A percentile compares a stretch with the other conserved stretches of the same genome.
phyloP scores from a whole-genome alignment of 2,113 vertebrate genomes.

The Lamprologus speciosus region DNA sequence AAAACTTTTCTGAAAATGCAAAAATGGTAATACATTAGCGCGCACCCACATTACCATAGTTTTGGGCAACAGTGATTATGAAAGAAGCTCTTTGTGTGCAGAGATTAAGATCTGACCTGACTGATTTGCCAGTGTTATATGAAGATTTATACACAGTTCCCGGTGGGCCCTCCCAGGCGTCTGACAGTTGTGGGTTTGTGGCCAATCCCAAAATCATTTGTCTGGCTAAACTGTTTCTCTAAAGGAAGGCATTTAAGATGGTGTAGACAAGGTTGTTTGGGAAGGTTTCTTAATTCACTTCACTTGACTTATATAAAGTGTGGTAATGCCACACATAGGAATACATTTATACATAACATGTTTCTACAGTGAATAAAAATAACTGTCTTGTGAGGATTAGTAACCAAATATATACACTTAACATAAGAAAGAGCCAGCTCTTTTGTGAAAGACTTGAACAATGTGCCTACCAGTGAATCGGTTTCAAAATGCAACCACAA shows the following conservation, averaged over 20 bases:
- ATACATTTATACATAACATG: background rate
- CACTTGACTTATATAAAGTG: background rate
- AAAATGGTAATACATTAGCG: background rate
- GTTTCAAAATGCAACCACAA: background rate
- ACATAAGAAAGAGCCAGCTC: background rate
- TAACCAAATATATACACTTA: background rate
- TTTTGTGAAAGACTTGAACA: background rate
- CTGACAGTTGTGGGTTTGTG: conserved; percentile 34
- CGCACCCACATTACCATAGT: background rate
- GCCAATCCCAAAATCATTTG: background rate
- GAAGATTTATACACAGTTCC: conserved; percentile 35
- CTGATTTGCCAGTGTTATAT: background rate
- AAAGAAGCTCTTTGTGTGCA: background rate
- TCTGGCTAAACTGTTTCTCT: conserved; percentile 18
- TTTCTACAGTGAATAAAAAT: background rate
- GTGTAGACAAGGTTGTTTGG: conserved; percentile 9
- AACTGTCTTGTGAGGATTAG: background rate
- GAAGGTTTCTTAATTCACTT: background rate
- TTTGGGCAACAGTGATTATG: background rate
- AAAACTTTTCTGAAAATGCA: background rate
- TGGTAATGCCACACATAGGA: background rate
- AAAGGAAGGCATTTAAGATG: background rate
- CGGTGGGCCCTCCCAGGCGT: conserved; percentile 16
- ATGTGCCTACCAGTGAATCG: background rate
- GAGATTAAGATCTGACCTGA: background rate